Conservation (phyloP, 1,140 invertebrate species). For the Leptopilina clavipes region DNA sequence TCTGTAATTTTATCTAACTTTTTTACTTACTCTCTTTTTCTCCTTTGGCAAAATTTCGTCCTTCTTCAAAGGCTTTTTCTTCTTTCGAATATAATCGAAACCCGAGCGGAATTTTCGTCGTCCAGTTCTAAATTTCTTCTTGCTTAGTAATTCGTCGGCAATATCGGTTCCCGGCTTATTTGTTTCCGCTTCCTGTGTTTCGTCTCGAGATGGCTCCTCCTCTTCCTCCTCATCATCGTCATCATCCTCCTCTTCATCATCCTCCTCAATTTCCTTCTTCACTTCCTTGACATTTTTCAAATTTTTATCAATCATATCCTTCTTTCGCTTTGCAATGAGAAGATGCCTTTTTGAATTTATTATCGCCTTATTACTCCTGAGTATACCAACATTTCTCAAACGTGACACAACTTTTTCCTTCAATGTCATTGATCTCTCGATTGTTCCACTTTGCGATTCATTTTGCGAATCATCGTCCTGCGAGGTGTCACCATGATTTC, state of each 20-base stretch:
- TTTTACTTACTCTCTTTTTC: constrained; percentile 68
- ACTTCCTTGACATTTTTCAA: constrained; percentile 66
- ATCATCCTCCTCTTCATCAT: constrained; percentile 62
- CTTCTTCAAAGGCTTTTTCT: constrained; percentile 81
- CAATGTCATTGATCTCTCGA: constrained; percentile 57
- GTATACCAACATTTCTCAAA: constrained; percentile 76
- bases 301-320: constrained; percentile 75
- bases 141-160: constrained; percentile 63
- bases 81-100: constrained; percentile 92
- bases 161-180: constrained; percentile 58
- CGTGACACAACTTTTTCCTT: constrained; percentile 76
- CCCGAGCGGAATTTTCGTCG: constrained; percentile 83
- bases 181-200: constrained; percentile 57
- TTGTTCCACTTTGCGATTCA: constrained; percentile 57
- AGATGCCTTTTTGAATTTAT: constrained; percentile 74
- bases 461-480: constrained; percentile 71
- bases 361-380: constrained; percentile 77
- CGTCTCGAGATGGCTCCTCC: constrained; percentile 68
- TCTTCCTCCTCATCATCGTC: constrained; percentile 67
- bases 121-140: constrained; percentile 75
- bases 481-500: constrained; percentile 68
- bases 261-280: constrained; percentile 54
- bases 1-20: too few relatives aligned
- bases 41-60: constrained; percentile 69
- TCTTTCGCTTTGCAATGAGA: constrained; percentile 75